Conservation (phyloP, 2,113 vertebrate species). For the human (Homo sapiens) region GRCh38 chr2:183597501-183598000, state of each 20-base stretch:
- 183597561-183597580: background rate
- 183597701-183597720: background rate
- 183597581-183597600: background rate
- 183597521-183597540: background rate
- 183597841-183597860: background rate
- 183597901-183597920: background rate
- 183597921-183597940: background rate
- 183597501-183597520: background rate
- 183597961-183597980: background rate
- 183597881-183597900: background rate
- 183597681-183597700: background rate
- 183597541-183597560: background rate
- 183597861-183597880: background rate
- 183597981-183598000: background rate
- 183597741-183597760: background rate
- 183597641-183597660: background rate
- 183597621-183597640: background rate
- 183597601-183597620: background rate
- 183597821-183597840: background rate
- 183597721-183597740: background rate
- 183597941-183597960: background rate
- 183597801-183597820: background rate
- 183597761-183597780: background rate
- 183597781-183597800: background rate
- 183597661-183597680: background rate